phyloP scores from a whole-genome alignment of 2,888 invertebrate genomes.

The Phoronis australis region DNA sequence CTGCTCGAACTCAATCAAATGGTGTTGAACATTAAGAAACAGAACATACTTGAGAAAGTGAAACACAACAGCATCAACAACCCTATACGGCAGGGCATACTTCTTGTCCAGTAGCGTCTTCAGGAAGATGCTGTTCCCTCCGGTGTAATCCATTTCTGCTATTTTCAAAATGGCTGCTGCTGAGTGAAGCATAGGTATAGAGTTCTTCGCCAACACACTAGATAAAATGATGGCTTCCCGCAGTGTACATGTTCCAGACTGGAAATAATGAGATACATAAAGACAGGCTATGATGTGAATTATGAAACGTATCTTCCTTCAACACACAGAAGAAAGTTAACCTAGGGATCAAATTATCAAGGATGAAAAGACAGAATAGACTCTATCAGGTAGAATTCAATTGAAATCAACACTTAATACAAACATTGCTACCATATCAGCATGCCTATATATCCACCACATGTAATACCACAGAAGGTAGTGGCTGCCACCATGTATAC shows the following conservation, averaged over 20 bases:
- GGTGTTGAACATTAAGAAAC: slow-evolving; percentile 20
- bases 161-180: slow-evolving; percentile 91
- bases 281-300: too few species aligned
- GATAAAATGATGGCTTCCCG: slow-evolving; percentile 93
- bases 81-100: slow-evolving; percentile 92
- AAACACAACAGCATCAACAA: slow-evolving; percentile 88
- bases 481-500: too few species aligned
- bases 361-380: too few species aligned
- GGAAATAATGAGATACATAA: slow-evolving; percentile 21
- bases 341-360: too few species aligned
- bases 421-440: too few species aligned
- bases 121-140: slow-evolving; percentile 91
- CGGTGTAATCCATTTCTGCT: slow-evolving; percentile 84
- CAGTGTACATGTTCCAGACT: slow-evolving; percentile 88
- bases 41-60: slow-evolving; percentile 89
- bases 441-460: too few species aligned
- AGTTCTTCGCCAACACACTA: slow-evolving; percentile 82
- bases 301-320: too few species aligned
- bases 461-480: too few species aligned
- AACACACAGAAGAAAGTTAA: too few species aligned
- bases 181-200: slow-evolving; percentile 91
- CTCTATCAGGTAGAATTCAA: too few species aligned
- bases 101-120: slow-evolving; percentile 93
- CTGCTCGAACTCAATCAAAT: too few species aligned
- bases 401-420: too few species aligned